These are phyloP conservation scores for Apteryx owenii DNA, from an alignment of 2,113 vertebrate genomes.

Conservation along the genomic window DNA sequence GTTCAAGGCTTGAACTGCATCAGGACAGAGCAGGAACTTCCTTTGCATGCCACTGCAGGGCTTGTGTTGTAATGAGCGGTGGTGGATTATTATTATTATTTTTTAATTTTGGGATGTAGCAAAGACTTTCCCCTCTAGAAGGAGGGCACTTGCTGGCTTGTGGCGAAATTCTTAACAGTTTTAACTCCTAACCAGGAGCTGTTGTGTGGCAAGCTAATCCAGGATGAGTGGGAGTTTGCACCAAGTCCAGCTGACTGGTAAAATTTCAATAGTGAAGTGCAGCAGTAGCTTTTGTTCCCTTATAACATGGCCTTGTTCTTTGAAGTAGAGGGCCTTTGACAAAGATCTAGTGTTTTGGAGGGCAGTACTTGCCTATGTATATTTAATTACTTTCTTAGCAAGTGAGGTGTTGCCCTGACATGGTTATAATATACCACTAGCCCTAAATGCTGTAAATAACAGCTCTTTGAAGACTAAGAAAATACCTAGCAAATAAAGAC, in stretches of 20 bases:
- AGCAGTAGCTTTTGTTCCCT: too few relatives aligned
- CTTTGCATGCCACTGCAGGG: not conserved
- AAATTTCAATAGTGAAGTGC: too few relatives aligned
- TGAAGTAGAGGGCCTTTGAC: too few relatives aligned
- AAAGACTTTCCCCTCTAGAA: not conserved
- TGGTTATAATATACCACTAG: not conserved
- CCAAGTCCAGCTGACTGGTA: not conserved
- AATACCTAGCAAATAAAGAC: not conserved
- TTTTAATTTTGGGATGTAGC: too few relatives aligned
- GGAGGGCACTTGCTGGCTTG: not conserved
- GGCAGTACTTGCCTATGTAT: too few relatives aligned
- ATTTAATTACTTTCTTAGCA: not conserved
- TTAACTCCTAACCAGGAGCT: not conserved
- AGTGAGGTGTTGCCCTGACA: not conserved
- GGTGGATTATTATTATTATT: too few relatives aligned
- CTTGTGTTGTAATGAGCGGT: not conserved
- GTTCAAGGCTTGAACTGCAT: not conserved
- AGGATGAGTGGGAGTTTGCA: not conserved
- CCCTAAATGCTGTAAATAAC: not conserved
- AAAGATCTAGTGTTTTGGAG: too few relatives aligned
- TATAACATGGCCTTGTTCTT: too few relatives aligned
- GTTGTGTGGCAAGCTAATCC: conserved; percentile 1
- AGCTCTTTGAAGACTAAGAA: not conserved
- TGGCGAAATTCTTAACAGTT: not conserved
- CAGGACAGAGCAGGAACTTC: not conserved